Percentiles rank a stretch among this genome's conserved stretches.
These are phyloP conservation scores for Bradypodion pumilum DNA, from an alignment of 2,797 vertebrate genomes.

Conservation along the genomic window DNA sequence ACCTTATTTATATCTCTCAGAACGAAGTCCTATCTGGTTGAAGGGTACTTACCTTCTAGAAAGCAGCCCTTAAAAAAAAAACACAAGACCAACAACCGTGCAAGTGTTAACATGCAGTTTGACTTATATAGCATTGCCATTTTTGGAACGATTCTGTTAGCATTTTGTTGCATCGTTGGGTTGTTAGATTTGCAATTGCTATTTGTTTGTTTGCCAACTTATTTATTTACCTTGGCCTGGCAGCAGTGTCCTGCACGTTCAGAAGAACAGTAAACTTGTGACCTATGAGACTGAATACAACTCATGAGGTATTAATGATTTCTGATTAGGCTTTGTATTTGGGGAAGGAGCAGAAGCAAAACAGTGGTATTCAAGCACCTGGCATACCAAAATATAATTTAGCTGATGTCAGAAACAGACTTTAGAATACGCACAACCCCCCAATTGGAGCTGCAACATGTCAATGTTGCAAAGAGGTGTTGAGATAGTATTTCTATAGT, in stretches of 20 bases:
- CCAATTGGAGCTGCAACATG: too few relatives aligned
- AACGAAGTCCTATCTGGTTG: not conserved
- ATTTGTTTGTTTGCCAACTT: not conserved
- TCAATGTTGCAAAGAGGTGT: too few relatives aligned
- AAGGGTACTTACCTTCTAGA: not conserved
- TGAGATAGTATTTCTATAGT: too few relatives aligned
- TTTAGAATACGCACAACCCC: too few relatives aligned
- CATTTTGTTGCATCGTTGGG: too few relatives aligned
- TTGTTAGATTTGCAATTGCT: too few relatives aligned
- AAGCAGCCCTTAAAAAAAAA: constrained; percentile 6
- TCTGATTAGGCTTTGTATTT: constrained; percentile 30
- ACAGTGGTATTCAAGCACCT: not conserved
- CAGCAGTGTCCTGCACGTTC: not conserved
- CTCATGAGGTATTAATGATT: not conserved
- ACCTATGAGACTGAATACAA: not conserved
- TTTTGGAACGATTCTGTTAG: too few relatives aligned
- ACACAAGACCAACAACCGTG: constrained; percentile 27
- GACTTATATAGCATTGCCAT: constrained; percentile 24
- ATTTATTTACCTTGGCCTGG: constrained; percentile 6
- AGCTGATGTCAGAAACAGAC: too few relatives aligned
- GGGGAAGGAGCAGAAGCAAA: not conserved
- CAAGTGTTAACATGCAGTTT: constrained; percentile 51
- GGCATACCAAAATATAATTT: not conserved
- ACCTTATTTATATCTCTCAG: not conserved
- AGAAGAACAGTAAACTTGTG: not conserved